Conservation (phyloP, 2,797 vertebrate species). For the Sebastes miniatus region DNA sequence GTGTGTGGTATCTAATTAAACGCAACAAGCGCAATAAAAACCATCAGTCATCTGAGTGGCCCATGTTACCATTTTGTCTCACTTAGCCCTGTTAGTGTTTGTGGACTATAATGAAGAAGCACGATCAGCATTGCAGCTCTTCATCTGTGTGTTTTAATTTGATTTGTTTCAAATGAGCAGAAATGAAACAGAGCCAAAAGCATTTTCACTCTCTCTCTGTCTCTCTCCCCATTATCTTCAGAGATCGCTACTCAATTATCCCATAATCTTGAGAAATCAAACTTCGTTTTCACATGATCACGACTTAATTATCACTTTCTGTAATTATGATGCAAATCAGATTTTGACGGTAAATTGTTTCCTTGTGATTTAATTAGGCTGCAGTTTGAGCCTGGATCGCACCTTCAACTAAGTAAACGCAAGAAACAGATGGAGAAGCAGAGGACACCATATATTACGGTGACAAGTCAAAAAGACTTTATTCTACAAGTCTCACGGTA, state of each 20-base stretch:
- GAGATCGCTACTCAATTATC: neutral
- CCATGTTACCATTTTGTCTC: neutral
- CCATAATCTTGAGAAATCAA: neutral
- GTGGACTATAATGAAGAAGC: slow-evolving; percentile 15
- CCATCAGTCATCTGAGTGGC: neutral
- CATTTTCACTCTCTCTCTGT: neutral
- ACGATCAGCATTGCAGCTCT: neutral
- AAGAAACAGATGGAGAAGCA: slow-evolving; percentile 5
- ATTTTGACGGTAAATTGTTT: neutral
- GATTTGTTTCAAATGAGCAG: slow-evolving; percentile 1
- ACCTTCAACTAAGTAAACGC: neutral
- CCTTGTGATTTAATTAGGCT: neutral
- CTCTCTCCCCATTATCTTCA: neutral
- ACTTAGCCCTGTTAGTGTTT: slow-evolving; percentile 12
- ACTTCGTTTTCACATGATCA: neutral
- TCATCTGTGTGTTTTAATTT: neutral
- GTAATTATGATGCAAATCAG: neutral
- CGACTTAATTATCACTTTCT: neutral
- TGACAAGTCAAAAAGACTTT: neutral
- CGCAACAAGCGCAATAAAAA: neutral
- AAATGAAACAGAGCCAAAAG: rapidly evolving
- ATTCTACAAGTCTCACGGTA: neutral
- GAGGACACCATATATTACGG: neutral
- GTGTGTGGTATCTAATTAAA: slow-evolving; percentile 4
- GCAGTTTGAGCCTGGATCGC: neutral